Conservation (phyloP, 2,888 invertebrate genomes). For the Synergus laeviventris region DNA sequence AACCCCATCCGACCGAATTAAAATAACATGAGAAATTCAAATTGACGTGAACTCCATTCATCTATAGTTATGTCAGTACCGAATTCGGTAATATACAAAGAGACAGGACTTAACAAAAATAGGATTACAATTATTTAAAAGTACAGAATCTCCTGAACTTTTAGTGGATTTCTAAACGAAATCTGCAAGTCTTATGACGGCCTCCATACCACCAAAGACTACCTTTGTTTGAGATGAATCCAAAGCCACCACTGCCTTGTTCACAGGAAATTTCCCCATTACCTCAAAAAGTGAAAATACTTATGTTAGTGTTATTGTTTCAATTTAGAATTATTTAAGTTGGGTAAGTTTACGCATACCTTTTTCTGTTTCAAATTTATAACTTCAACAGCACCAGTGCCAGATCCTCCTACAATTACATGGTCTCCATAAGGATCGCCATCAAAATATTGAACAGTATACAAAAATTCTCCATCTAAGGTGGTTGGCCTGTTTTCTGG, state of each 20-base stretch:
- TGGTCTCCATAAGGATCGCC: slow-evolving; percentile 67
- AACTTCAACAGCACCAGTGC: slow-evolving; percentile 69
- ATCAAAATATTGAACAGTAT: slow-evolving; percentile 77
- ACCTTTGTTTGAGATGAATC: slow-evolving; percentile 64
- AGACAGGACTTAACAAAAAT: background rate
- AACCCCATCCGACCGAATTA: too few species aligned
- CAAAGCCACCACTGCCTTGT: slow-evolving; percentile 68
- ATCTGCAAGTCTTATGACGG: slow-evolving; percentile 62
- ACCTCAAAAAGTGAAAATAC: slow-evolving; percentile 55
- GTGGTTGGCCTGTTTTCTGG: slow-evolving; percentile 77
- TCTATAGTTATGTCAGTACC: background rate
- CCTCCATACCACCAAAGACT: slow-evolving; percentile 71
- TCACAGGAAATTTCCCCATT: slow-evolving; percentile 61
- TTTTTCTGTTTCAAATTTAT: slow-evolving; percentile 67
- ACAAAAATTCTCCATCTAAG: slow-evolving; percentile 79
- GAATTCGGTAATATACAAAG: background rate
- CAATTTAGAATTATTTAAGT: too few species aligned
- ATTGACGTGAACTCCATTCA: background rate
- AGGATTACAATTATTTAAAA: background rate
- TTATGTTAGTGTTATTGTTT: background rate
- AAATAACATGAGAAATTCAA: background rate
- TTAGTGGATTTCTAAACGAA: slow-evolving; percentile 14
- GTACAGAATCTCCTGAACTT: background rate
- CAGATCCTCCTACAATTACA: slow-evolving; percentile 70
- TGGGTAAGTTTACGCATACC: slow-evolving; percentile 49